Percentiles rank a stretch among this genome's conserved stretches.
Evolutionary conservation across 2,888 invertebrate species (phyloP).

Genomic region (Melitaea athalia): DNA sequence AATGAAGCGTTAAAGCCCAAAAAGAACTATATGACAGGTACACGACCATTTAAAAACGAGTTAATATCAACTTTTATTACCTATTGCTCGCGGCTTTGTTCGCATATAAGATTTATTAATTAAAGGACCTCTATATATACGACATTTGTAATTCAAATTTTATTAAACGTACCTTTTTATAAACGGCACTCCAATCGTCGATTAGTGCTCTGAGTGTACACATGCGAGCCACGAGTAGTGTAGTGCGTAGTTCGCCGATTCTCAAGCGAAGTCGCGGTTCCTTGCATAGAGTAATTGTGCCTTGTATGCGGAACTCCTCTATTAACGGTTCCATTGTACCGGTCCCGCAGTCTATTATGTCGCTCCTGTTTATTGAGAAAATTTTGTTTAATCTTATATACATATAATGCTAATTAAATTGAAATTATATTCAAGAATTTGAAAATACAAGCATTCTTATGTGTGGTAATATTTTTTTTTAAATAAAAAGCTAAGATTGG

Average conservation of each 20-base stretch:
- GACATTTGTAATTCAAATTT: neutral
- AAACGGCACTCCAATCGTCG: constrained; percentile 53
- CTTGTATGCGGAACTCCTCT: constrained; percentile 54
- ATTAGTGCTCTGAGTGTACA: constrained; percentile 57
- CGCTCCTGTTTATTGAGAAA: constrained; percentile 55
- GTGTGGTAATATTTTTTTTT: neutral
- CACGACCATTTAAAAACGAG: too few relatives aligned
- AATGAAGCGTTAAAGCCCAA: too few relatives aligned
- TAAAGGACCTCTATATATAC: too few relatives aligned
- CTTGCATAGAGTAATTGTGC: constrained; percentile 41
- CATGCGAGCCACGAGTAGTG: constrained; percentile 58
- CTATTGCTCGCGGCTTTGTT: too few relatives aligned
- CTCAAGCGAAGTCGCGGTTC: constrained; percentile 47
- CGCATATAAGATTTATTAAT: too few relatives aligned
- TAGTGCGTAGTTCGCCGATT: constrained; percentile 48
- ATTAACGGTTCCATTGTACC: constrained; percentile 63
- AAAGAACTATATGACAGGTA: too few relatives aligned
- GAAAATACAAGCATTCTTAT: neutral
- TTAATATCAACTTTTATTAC: too few relatives aligned
- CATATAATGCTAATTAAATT: too few relatives aligned
- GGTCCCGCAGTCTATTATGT: constrained; percentile 64
- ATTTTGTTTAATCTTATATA: too few relatives aligned
- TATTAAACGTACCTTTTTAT: constrained; percentile 24
- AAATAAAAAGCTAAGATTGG: neutral
- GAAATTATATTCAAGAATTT: too few relatives aligned